Evolutionary conservation across 2,113 vertebrate species (phyloP), one percentile per base, ranked within the genome.

Genomic region (Anoura caudifer): DNA sequence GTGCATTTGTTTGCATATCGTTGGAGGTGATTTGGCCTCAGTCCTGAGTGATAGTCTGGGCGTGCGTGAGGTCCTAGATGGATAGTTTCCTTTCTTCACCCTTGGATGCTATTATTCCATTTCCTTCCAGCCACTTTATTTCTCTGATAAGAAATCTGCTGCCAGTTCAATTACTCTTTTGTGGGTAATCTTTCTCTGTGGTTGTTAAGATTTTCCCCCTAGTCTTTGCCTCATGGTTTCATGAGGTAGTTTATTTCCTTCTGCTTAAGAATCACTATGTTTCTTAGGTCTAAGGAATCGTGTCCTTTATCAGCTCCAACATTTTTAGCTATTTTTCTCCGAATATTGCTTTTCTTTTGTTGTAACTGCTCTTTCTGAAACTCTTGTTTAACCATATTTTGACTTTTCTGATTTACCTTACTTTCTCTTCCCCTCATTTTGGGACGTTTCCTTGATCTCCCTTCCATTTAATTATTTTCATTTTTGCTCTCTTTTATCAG

Each of bases 91-190:
- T 72, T 77, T 72, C 91, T 15, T 54, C n/a, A 22, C 33, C 41
- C 26, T 47, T 69, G n/a, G 59, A 17, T 16, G 31, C 72, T 41
- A 0, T n/a, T 9, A 47, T 4, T 85, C 77, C 47, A 0, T 91
- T 54, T 86, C 54, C 86, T 61, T 47, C 26, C 5, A 5, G 28
- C 59, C 43, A n/a, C 59, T 84, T 59, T 47, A 2, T 73, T 88
- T 90, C 90, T 38, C 91, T 72, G 85, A 59, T 96, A 67, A 92
- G 77, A 59, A 81, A 69, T 69, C 77, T 89, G 61, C 72, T 72
- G 41, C 86, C 86, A 15, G 41, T 28, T 43, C 88, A 45, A 16
- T 83, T 52, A n/a, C 36, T 77, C 77, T n/a, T 77, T 13, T 50
- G 82, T 22, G n/a, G 47, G 47, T 12, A 28, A 79, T 75, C 82